Conservation (phyloP, 2,888 invertebrate genomes). For the Drosophila aldrichi region DNA sequence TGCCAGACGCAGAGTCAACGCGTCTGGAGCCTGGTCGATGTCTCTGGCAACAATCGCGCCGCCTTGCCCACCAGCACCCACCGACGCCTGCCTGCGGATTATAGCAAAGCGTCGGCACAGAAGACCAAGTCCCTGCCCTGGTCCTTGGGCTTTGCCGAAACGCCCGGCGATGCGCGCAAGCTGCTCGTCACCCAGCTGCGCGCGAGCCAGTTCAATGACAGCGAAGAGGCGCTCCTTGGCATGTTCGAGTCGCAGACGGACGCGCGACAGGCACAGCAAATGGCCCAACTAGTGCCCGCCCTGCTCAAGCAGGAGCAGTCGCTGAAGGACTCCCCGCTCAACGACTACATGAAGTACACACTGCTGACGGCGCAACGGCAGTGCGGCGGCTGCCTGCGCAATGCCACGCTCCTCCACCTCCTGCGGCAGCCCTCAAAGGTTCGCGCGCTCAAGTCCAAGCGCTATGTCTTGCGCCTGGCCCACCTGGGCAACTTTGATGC, state of each 20-base stretch:
- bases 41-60: slow-evolving; percentile 91
- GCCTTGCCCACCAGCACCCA: slow-evolving; percentile 87
- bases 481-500: slow-evolving; percentile 92
- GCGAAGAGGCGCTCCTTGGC: slow-evolving; percentile 91
- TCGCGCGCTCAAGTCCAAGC: slow-evolving; percentile 85
- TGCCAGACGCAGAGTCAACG: slow-evolving; percentile 92
- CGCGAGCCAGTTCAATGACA: slow-evolving; percentile 88
- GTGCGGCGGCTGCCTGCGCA: slow-evolving; percentile 87
- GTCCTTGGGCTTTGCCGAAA: slow-evolving; percentile 94
- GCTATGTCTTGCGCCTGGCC: slow-evolving; percentile 90
- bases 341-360: slow-evolving; percentile 94
- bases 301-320: slow-evolving; percentile 92
- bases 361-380: slow-evolving; percentile 92
- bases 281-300: slow-evolving; percentile 92
- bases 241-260: slow-evolving; percentile 89
- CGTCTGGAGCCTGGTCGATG: slow-evolving; percentile 93
- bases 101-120: slow-evolving; percentile 41
- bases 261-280: slow-evolving; percentile 86
- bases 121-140: slow-evolving; percentile 89
- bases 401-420: slow-evolving; percentile 86
- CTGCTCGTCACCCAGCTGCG: slow-evolving; percentile 92
- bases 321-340: slow-evolving; percentile 87
- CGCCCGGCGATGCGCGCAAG: slow-evolving; percentile 89
- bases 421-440: slow-evolving; percentile 86
- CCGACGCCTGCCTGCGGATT: slow-evolving; percentile 41